A percentile compares a stretch with the other conserved stretches of the same genome.
phyloP scores from a whole-genome alignment of 1,140 invertebrate species.

The Augochlora pura region DNA sequence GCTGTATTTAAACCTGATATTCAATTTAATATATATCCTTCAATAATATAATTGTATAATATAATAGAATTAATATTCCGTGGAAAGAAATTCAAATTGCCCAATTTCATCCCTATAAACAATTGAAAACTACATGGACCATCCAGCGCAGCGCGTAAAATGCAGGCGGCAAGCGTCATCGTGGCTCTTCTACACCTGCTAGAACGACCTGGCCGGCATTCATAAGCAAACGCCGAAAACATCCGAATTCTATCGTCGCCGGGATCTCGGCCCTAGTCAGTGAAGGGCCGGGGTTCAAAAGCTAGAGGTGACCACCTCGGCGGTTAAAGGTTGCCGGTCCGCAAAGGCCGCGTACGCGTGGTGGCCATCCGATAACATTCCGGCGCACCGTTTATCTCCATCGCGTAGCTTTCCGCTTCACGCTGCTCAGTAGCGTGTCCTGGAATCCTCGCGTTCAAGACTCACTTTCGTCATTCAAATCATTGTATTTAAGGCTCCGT shows the following conservation, averaged over 20 bases:
- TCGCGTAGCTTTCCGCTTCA: background rate
- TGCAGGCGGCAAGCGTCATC: background rate
- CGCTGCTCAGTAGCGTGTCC: background rate
- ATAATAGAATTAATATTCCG: too few relatives aligned
- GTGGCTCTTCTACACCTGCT: background rate
- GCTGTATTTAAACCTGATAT: too few relatives aligned
- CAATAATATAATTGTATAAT: too few relatives aligned
- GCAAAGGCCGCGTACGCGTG: conserved; percentile 1
- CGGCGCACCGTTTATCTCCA: conserved; percentile 24
- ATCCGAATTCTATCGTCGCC: background rate
- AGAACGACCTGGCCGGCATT: background rate
- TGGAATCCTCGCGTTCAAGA: background rate
- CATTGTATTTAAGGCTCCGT: too few relatives aligned
- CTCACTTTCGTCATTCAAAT: too few relatives aligned
- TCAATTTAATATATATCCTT: too few relatives aligned
- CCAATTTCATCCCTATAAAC: too few relatives aligned
- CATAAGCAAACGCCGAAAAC: background rate
- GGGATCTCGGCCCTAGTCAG: background rate
- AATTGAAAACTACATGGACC: too few relatives aligned
- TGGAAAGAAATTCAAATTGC: too few relatives aligned
- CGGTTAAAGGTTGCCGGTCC: background rate
- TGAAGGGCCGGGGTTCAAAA: background rate
- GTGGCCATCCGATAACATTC: conserved; percentile 9
- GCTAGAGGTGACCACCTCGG: too few relatives aligned
- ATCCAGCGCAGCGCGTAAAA: background rate